Conservation (phyloP, 2,888 invertebrate genomes). For the Eurytoma californica region DNA sequence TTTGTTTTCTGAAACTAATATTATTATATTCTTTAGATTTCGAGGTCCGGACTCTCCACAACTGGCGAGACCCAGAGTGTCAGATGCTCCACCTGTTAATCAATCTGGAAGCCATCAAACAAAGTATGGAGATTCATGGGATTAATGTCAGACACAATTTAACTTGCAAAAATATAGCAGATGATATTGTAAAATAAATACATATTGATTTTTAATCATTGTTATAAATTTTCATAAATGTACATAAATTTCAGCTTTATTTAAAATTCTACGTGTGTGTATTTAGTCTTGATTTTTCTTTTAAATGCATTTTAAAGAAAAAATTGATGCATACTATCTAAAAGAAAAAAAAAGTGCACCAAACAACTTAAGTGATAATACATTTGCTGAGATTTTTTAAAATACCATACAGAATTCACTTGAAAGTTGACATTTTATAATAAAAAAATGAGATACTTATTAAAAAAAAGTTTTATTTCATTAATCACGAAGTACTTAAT, state of each 20-base stretch:
- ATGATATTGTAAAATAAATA: slow-evolving; percentile 28
- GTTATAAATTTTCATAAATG: slow-evolving; percentile 29
- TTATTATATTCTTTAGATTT: background rate
- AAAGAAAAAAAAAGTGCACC: too few species aligned
- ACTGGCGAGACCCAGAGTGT: background rate
- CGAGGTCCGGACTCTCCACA: slow-evolving; percentile 11
- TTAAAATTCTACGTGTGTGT: background rate
- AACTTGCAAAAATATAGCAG: slow-evolving; percentile 18
- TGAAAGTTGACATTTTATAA: slow-evolving; percentile 5
- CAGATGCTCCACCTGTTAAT: background rate
- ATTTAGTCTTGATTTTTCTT: background rate
- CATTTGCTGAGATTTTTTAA: too few species aligned
- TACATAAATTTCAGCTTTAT: background rate
- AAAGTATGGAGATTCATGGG: slow-evolving; percentile 53
- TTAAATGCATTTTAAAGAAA: background rate
- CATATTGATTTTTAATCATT: slow-evolving; percentile 6
- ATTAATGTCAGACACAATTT: slow-evolving; percentile 18
- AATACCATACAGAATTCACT: too few species aligned
- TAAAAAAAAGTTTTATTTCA: too few species aligned
- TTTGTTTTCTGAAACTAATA: background rate
- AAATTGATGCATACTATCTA: too few species aligned
- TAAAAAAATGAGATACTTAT: background rate
- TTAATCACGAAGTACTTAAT: too few species aligned
- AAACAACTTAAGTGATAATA: too few species aligned
- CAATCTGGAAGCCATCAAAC: slow-evolving; percentile 13